Percentiles rank a stretch among this genome's conserved stretches.
Conservation (phyloP, 2,113 vertebrate genomes). For the Caranx melampygus region DNA sequence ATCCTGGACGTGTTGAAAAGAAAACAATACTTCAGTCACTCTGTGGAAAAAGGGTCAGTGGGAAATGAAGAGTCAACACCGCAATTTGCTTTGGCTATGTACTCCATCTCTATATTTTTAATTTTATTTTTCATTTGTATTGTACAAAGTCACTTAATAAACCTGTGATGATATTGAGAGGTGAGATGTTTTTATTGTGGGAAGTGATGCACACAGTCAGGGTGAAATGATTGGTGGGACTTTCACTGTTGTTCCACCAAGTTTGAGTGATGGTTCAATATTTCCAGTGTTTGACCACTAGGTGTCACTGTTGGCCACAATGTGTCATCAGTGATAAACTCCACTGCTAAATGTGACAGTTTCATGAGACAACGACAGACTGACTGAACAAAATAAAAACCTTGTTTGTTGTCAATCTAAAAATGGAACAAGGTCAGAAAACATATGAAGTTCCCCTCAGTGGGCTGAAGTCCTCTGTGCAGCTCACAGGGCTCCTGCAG, state of each 20-base stretch:
- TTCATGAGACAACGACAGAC: background rate
- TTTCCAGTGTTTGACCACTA: conserved; percentile 13
- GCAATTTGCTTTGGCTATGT: conserved; percentile 95
- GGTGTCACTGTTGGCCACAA: conserved; percentile 10
- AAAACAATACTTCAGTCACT: conserved; percentile 55
- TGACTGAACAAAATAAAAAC: background rate
- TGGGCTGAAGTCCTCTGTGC: background rate
- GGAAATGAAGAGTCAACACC: conserved; percentile 86
- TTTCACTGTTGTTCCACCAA: background rate
- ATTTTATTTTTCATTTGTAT: conserved; percentile 95
- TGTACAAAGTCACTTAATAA: conserved; percentile 99
- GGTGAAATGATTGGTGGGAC: background rate
- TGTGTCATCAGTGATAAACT: too few relatives aligned
- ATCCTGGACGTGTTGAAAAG: conserved; percentile 25
- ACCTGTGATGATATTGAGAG: conserved; percentile 90
- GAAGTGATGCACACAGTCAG: background rate
- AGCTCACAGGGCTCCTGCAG: conserved; percentile 41
- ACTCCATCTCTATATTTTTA: conserved; percentile 95
- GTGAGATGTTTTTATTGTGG: conserved; percentile 46
- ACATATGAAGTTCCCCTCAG: background rate
- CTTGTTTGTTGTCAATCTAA: background rate
- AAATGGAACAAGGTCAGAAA: background rate
- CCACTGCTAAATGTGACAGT: rapidly evolving
- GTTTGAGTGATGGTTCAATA: background rate
- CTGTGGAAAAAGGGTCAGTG: conserved; percentile 78